Percentiles rank a stretch among this genome's conserved stretches.
Evolutionary conservation across 2,797 vertebrate genomes (phyloP).

Genomic region (Pteropus rufus): DNA sequence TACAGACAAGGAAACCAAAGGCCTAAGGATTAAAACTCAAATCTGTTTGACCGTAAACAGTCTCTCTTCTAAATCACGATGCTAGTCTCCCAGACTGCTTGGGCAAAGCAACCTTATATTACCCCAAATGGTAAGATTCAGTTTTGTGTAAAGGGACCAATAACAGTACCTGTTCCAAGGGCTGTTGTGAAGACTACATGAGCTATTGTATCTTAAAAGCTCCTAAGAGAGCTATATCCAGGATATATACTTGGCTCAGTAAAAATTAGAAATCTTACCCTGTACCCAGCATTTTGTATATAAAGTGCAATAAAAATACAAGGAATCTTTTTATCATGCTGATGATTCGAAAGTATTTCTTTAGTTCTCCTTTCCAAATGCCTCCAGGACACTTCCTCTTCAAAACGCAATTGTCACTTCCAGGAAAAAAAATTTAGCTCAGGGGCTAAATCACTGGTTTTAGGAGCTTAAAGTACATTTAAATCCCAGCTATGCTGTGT

Average conservation of each 20-base stretch:
- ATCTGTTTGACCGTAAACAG: background rate
- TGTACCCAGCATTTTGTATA: background rate
- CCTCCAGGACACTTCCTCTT: background rate
- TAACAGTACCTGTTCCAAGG: background rate
- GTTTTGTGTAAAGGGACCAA: background rate
- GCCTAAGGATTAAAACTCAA: background rate
- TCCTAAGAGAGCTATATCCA: background rate
- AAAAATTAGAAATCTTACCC: background rate
- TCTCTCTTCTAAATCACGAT: background rate
- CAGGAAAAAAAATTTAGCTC: constrained; percentile 26
- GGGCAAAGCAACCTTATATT: background rate
- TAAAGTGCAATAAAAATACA: background rate
- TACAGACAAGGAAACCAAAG: constrained; percentile 16
- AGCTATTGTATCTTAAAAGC: background rate
- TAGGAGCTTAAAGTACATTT: constrained; percentile 31
- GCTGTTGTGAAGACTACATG: background rate
- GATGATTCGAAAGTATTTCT: background rate
- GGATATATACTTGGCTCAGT: background rate
- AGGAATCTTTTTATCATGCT: background rate
- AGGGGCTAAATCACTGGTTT: background rate
- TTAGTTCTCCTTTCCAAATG: background rate
- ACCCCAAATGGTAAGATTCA: background rate
- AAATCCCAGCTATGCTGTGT: background rate
- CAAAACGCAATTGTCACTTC: constrained; percentile 21
- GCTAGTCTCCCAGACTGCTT: background rate